phyloP scores from a whole-genome alignment of 1,140 invertebrate species.

The Coptotermes formosanus region DNA sequence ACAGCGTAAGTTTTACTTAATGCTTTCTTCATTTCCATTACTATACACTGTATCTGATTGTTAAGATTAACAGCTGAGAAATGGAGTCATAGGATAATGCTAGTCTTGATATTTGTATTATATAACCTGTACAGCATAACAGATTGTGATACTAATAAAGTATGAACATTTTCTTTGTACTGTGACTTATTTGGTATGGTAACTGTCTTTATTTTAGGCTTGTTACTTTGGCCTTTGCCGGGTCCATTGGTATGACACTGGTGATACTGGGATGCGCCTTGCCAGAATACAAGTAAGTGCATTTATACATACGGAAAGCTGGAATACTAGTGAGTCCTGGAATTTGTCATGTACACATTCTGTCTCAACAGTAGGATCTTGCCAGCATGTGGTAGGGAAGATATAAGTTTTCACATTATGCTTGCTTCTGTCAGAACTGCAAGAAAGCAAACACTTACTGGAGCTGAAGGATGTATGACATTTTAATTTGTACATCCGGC shows the following conservation, averaged over 20 bases:
- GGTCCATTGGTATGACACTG: constrained; percentile 95
- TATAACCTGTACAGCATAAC: background rate
- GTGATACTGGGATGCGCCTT: constrained; percentile 94
- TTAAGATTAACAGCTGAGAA: background rate
- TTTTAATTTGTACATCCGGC: too few species aligned
- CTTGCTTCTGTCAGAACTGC: too few species aligned
- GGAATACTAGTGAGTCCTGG: too few species aligned
- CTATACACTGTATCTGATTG: background rate
- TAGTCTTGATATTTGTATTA: background rate
- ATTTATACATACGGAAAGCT: background rate
- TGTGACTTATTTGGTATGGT: background rate
- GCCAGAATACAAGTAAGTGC: constrained; percentile 78
- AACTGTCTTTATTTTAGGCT: constrained; percentile 60
- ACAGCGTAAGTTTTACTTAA: background rate
- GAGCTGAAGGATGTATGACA: too few species aligned
- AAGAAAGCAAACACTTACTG: too few species aligned
- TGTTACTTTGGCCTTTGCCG: constrained; percentile 86
- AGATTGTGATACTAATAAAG: background rate
- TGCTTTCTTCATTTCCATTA: background rate
- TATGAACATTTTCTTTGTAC: background rate
- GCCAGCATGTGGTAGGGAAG: too few species aligned
- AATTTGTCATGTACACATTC: too few species aligned
- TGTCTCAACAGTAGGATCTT: too few species aligned
- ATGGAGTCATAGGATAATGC: background rate
- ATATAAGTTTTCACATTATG: too few species aligned